Base-by-base conservation (phyloP, 2,113 vertebrate species). In the Actinemys pallida region DNA sequence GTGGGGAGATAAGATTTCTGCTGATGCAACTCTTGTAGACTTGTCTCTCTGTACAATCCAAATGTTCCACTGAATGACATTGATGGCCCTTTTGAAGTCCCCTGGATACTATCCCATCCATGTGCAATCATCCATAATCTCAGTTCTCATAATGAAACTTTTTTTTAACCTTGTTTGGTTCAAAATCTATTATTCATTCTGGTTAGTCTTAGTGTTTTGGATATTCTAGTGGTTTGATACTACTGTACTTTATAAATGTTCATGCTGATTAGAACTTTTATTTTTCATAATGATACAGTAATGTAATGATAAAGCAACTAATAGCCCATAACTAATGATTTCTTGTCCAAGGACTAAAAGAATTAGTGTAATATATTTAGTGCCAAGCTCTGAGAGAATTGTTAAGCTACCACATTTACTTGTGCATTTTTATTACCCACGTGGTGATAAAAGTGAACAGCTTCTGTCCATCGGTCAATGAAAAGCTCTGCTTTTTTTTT, bases 241-340 rank as follows among this genome's bases (percentile, higher is more conserved):
- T 57, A 52, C 50, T 93, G 88, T 91, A 82, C 90, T 98, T 97
- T 91, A 90, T 96, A 97, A 97, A 97, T 94, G 94, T 92, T 95
- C 91, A 49, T 97, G 91, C 93, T 94, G 91, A 97, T 97, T 96
- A 96, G 91, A 97, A 95, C 79, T 98, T 98, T 95, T 97, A 93
- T 97, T 98, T 98, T 98, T 97, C 94, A 81, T 98, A 95, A 97
- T 97, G 96, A 95, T 95, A 83, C 94, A 84, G 90, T 96, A 98
- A 97, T 97, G 93, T 96, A 98, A 97, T 89, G 96, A 97, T 98
- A 98, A 98, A 94, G 89, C 94, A 97, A 97, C 95, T 96, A 98
- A 98, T 97, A 97, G 95, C 81, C 98, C 95, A 93, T 97, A 95
- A 92, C 97, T 97, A 98, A 97, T 97, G 96, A 93, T 95, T 97